A percentile compares a stretch with the other conserved stretches of the same genome.
These are phyloP conservation scores for Pseudolycoriella hygida DNA, from an alignment of 2,888 invertebrate genomes.

Conservation along the genomic window DNA sequence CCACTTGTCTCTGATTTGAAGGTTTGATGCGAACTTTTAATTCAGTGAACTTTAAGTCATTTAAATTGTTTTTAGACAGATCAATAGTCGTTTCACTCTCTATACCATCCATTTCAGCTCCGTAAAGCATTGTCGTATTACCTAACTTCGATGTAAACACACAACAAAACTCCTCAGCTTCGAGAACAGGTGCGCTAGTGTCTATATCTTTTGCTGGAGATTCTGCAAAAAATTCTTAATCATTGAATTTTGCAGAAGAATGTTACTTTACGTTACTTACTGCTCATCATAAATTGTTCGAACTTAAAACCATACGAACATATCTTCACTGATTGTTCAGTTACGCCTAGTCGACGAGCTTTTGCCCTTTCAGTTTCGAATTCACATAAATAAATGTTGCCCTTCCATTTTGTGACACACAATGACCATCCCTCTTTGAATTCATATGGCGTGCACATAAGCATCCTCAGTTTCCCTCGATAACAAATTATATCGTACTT, in stretches of 20 bases:
- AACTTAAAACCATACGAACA: slow-evolving; percentile 59
- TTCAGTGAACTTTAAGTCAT: slow-evolving; percentile 39
- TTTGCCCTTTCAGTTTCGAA: slow-evolving; percentile 42
- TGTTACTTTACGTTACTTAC: slow-evolving; percentile 26
- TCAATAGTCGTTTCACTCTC: slow-evolving; percentile 15
- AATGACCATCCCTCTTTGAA: slow-evolving; percentile 48
- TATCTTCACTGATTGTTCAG: slow-evolving; percentile 35
- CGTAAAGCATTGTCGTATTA: slow-evolving; percentile 42
- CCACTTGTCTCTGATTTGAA: slow-evolving; percentile 34
- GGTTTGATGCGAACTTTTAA: slow-evolving; percentile 47
- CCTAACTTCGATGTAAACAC: slow-evolving; percentile 42
- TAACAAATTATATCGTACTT: slow-evolving; percentile 43
- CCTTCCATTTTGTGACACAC: slow-evolving; percentile 42
- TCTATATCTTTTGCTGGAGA: slow-evolving; percentile 32
- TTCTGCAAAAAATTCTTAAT: too few species aligned
- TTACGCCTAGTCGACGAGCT: slow-evolving; percentile 25
- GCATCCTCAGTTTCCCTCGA: slow-evolving; percentile 46
- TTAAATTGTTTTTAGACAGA: slow-evolving; percentile 14
- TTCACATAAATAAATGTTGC: slow-evolving; percentile 50
- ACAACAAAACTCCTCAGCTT: slow-evolving; percentile 46
- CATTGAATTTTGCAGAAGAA: too few species aligned
- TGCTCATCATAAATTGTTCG: slow-evolving; percentile 51
- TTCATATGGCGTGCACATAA: slow-evolving; percentile 54
- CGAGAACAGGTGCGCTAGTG: slow-evolving; percentile 38
- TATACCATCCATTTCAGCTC: slow-evolving; percentile 60